A percentile compares a stretch with the other conserved stretches of the same genome.
Conservation (phyloP, 2,113 vertebrate genomes). For the Platichthys stellatus region DNA sequence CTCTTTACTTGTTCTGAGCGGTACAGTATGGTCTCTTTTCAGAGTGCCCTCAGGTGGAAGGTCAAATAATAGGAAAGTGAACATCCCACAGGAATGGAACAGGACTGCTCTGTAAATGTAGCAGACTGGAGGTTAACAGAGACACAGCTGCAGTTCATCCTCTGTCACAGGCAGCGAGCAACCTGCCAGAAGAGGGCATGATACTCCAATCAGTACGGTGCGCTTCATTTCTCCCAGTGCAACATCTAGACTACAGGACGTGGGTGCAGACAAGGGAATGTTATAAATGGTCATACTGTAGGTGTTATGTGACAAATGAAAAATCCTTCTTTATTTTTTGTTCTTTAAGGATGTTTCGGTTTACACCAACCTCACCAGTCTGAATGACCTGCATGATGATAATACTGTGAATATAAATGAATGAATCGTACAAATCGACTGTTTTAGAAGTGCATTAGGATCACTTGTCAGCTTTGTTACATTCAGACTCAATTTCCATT, state of each 20-base stretch:
- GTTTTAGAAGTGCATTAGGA: too few species aligned
- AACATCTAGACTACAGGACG: background rate
- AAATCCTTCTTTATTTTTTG: background rate
- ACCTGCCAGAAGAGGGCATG: constrained; percentile 78
- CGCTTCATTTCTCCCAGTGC: constrained; percentile 7
- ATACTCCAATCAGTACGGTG: constrained; percentile 58
- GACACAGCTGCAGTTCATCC: constrained; percentile 19
- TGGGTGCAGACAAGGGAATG: background rate
- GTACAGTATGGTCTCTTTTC: background rate
- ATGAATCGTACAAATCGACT: too few species aligned
- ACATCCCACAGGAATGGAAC: background rate
- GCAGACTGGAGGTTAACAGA: background rate
- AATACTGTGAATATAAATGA: too few species aligned
- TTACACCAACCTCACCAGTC: background rate
- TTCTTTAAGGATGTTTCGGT: too few species aligned
- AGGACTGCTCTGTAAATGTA: background rate
- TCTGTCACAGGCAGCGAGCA: constrained; percentile 21
- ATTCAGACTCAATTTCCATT: too few species aligned
- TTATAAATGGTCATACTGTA: constrained; percentile 2
- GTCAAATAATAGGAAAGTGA: background rate
- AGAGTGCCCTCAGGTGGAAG: background rate
- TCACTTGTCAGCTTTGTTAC: too few species aligned
- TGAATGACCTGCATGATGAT: too few species aligned
- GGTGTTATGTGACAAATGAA: constrained; percentile 6
- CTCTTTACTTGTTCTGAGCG: background rate